Base-by-base conservation (phyloP, 1,140 invertebrate genomes). In the Hormaphis cornu region DNA sequence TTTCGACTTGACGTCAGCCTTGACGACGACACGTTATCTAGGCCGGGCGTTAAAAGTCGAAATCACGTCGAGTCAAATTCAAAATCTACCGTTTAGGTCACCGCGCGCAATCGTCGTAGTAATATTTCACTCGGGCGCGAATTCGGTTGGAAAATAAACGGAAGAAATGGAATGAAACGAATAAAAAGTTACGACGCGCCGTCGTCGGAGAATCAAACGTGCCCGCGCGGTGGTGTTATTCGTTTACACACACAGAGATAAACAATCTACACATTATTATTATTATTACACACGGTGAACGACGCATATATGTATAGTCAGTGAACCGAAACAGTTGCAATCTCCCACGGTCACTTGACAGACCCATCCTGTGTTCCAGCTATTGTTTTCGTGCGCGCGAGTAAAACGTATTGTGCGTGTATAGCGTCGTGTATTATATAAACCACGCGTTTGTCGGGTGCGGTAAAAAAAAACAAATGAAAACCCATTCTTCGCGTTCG, bases 341-440 rank as follows among this genome's bases (percentile, higher is more conserved):
- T 66, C 61, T 66, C 61, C 61, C 61, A 66, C 61, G 61, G 61
- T 66, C 61, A 66, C 61, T 66, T 66, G 61, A 66, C 61, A 66
- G 61, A 66, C 61, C 61, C 61, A 66, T 66, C 61, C 61, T 66
- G 61, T 66, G 48, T 12, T 30, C 4, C 30, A 50, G 40, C 61
- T 66, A 66, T 66, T 66, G 61, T 66, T 63, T 66, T 66, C 61
- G 28, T 66, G 20, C 46, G 20, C 3, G 35, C n/a, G 14, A 1
- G 20, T 46, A 28, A 42, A 28, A 22, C 20, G 46, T n/a, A 24
- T 14, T 26, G 46, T 22, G 46, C 24, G 46, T 58, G 33, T 33
- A n/a, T 20, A n/a, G n/a, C n/a, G n/a, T n/a, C n/a, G 54, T 58
- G 54, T 26, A 22, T 59, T 37, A n/a, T n/a, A n/a, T n/a, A n/a